Base-by-base conservation (phyloP, 92 coral and sea anemone genomes). In the Pocillopora grandis region DNA sequence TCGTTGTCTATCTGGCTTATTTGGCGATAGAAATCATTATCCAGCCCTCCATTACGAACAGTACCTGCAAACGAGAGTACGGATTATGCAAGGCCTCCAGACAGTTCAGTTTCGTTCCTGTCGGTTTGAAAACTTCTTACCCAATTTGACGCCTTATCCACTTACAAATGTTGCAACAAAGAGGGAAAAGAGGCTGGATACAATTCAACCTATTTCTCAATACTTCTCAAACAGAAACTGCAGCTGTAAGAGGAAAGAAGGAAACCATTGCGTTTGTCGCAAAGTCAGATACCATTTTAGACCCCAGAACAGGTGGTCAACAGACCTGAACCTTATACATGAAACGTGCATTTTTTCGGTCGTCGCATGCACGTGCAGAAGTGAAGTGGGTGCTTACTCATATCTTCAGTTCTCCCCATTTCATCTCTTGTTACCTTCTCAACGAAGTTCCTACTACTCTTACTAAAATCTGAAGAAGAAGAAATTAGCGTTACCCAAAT, bases 1-100 rank as follows among this genome's bases (percentile, higher is more conserved):
- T 83, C 86, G 61, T 68, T 68, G 64, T 83, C 86, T 10, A 83
- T 83, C 58, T 73, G 86, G 67, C 80, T 83, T 15, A 83, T 83
- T 74, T 83, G 86, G 62, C 80, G 66, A 49, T 72, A 83, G 56
- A 83, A 72, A 5, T 83, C 86, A 55, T 83, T 83, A 15, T 83
- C 86, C 71, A 74, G 19, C 23, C 65, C 72, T 31, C 56, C 86
- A 74, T 31, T 73, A 20, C 86, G 86, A 62, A 75, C 62, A 0
- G 86, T 10, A 63, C 86, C 86, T 83, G 17, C 55, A 62, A 74
- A 62, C 13, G 55, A 70, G 20, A 27, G 3, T 9, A 59, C 12
- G 8, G 42, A 69, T 36, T 16, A 69, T 69, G 73, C 49, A 0
- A 68, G 21, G 69, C 2, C 31, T 55, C 21, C 72, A 31, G 19